Evolutionary conservation across 2,888 invertebrate genomes (phyloP).

Genomic region (Crematogaster levior): DNA sequence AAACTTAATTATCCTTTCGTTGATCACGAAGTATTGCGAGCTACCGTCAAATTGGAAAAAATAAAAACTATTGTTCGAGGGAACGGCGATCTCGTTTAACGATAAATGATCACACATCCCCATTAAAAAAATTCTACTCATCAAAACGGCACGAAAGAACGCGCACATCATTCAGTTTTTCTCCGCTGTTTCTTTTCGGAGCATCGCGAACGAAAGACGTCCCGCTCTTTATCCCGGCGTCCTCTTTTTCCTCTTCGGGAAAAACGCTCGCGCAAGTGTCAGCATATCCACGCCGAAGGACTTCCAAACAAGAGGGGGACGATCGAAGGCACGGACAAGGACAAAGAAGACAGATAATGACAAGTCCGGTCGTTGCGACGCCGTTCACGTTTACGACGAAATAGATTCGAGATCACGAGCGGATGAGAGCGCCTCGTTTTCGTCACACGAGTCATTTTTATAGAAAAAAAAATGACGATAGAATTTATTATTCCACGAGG

Average conservation of each 20-base stretch:
- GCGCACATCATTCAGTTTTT: neutral
- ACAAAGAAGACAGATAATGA: slow-evolving; percentile 14
- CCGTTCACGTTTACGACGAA: slow-evolving; percentile 33
- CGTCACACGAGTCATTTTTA: slow-evolving; percentile 1
- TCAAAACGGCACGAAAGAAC: neutral
- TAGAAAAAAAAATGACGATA: neutral
- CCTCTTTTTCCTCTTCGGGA: neutral
- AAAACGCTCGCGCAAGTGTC: neutral
- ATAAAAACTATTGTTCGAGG: neutral
- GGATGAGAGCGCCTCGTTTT: neutral
- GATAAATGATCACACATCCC: neutral
- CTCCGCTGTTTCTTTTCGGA: slow-evolving; percentile 17
- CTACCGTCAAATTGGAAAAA: neutral
- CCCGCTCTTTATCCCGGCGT: neutral
- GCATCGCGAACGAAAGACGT: neutral
- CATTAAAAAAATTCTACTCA: neutral
- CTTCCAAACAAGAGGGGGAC: neutral
- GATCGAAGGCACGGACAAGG: neutral
- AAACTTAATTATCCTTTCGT: slow-evolving; percentile 14
- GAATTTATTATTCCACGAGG: slow-evolving; percentile 46
- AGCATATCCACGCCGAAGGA: neutral
- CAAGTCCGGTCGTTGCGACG: neutral
- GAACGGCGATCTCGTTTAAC: slow-evolving; percentile 10
- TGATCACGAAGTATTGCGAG: slow-evolving; percentile 8
- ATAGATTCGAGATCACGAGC: slow-evolving; percentile 38